These are phyloP conservation scores for chimpanzee (Pan troglodytes) DNA, from an alignment of 2,113 vertebrate species.

Conservation along the genomic window NHGRI_mPanTro3-v2.1_pri NC_086015.1:47082501-47083000, in stretches of 20 bases:
- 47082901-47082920: neutral
- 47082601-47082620: neutral
- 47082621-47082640: neutral
- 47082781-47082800: neutral
- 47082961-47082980: neutral
- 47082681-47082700: neutral
- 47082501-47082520: neutral
- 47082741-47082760: neutral
- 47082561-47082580: neutral
- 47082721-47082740: neutral
- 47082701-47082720: neutral
- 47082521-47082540: neutral
- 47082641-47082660: neutral
- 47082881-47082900: neutral
- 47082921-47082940: neutral
- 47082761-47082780: neutral
- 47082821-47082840: neutral
- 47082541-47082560: neutral
- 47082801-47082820: neutral
- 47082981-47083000: neutral
- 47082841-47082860: neutral
- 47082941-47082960: neutral
- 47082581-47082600: neutral
- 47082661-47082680: neutral
- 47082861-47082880: neutral